Evolutionary conservation across 2,113 vertebrate species (phyloP).

Genomic region (Amazona vittata): DNA sequence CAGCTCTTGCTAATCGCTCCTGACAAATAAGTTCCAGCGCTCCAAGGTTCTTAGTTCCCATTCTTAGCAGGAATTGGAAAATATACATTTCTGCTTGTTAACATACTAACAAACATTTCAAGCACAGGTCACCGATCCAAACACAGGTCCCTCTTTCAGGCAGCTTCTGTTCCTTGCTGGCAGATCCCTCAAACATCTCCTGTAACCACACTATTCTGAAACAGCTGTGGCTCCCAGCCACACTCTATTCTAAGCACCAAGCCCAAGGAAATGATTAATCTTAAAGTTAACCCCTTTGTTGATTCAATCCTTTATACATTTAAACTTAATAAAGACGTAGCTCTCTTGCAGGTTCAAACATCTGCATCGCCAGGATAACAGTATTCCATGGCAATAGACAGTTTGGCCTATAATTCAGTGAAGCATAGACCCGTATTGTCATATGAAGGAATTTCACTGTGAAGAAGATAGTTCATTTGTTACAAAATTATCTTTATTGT

Average conservation of each 20-base stretch:
- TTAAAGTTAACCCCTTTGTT: neutral
- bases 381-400: neutral
- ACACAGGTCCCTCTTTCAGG: neutral
- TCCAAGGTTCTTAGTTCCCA: neutral
- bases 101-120: neutral
- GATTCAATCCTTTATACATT: neutral
- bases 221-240: neutral
- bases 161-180: neutral
- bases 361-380: neutral
- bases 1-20: neutral
- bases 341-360: neutral
- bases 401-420: neutral
- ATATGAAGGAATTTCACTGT: neutral
- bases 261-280: neutral
- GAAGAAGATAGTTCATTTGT: neutral
- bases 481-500: neutral
- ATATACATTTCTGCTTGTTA: neutral
- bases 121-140: neutral
- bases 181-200: neutral
- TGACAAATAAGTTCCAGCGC: neutral
- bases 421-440: neutral
- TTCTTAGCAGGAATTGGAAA: constrained; percentile 7
- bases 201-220: neutral
- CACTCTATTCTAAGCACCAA: neutral
- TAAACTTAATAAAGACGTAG: neutral